Percentiles rank a stretch among this genome's conserved stretches.
These are phyloP conservation scores for Agraylea sexmaculata DNA, from an alignment of 1,140 invertebrate species.

Conservation along the genomic window DNA sequence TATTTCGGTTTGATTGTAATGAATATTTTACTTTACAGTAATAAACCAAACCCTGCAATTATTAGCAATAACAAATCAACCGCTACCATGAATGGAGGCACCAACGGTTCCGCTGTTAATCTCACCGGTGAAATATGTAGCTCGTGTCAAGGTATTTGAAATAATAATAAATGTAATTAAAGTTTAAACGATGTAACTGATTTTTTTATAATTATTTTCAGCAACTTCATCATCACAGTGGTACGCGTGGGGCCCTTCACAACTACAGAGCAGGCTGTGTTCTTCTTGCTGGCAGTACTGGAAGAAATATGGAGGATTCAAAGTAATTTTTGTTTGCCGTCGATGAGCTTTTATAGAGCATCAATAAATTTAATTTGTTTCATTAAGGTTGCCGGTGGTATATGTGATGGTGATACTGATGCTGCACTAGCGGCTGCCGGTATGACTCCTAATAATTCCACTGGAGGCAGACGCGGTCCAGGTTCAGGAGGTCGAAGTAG, in stretches of 20 bases:
- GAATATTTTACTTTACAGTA: slow-evolving; percentile 45
- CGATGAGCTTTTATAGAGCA: neutral
- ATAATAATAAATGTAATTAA: no score
- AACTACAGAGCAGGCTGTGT: slow-evolving; percentile 85
- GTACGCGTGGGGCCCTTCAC: slow-evolving; percentile 90
- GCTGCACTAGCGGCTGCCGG: neutral
- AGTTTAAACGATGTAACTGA: no score
- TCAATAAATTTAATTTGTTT: neutral
- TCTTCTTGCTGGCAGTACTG: slow-evolving; percentile 92
- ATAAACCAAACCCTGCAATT: slow-evolving; percentile 66
- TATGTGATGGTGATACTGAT: slow-evolving; percentile 17
- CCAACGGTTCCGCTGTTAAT: slow-evolving; percentile 49
- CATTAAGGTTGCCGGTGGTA: slow-evolving; percentile 13
- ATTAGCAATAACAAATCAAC: slow-evolving; percentile 34
- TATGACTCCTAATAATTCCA: no score
- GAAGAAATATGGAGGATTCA: slow-evolving; percentile 97
- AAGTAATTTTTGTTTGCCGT: slow-evolving; percentile 34
- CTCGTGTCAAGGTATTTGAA: slow-evolving; percentile 33
- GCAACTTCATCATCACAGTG: slow-evolving; percentile 73
- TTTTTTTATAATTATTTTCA: slow-evolving; percentile 24
- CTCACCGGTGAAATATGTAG: slow-evolving; percentile 28
- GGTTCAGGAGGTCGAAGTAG: slow-evolving; percentile 27
- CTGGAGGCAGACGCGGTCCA: slow-evolving; percentile 42
- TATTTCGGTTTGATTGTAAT: slow-evolving; percentile 13
- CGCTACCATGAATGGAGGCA: slow-evolving; percentile 52